These are phyloP conservation scores for Drosophila elegans DNA, from an alignment of 1,140 invertebrate genomes.

Conservation along the genomic window DNA sequence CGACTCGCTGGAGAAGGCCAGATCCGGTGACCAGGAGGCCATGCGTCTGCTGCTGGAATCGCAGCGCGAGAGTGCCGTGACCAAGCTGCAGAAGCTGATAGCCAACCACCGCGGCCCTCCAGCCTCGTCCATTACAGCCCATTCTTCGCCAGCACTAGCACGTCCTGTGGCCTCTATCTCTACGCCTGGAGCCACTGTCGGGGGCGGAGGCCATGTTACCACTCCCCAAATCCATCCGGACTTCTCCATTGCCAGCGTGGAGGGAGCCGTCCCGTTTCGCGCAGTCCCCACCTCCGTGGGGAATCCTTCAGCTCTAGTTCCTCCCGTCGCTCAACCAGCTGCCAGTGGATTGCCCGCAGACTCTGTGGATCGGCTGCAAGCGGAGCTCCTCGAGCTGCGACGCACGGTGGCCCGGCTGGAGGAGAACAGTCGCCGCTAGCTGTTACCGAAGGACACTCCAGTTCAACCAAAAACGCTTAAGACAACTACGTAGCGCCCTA, in stretches of 20 bases:
- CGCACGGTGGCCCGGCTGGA: conserved; percentile 44
- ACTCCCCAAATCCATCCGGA: conserved; percentile 68
- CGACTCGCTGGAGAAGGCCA: conserved; percentile 66
- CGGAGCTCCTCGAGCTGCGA: conserved; percentile 48
- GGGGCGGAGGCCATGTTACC: conserved; percentile 28
- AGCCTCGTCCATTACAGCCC: not conserved
- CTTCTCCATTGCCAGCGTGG: conserved; percentile 65
- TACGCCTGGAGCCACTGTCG: not conserved
- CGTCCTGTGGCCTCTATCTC: not conserved
- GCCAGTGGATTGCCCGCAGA: not conserved
- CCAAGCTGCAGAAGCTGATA: conserved; percentile 60
- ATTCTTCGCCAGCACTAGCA: not conserved
- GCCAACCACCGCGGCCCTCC: conserved; percentile 34
- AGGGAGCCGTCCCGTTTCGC: conserved; percentile 26
- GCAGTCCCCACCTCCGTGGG: not conserved
- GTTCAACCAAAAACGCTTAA: conserved; percentile 13
- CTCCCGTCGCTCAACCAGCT: not conserved
- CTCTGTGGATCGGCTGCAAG: conserved; percentile 39
- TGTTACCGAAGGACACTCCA: not conserved
- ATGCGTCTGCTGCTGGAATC: conserved; percentile 64
- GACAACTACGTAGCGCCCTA: not conserved
- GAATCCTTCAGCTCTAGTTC: not conserved
- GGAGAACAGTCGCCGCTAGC: conserved; percentile 5
- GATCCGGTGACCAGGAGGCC: conserved; percentile 61
- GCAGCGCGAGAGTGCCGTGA: conserved; percentile 57